Conservation (phyloP, 2,888 invertebrate genomes). For the Spicauda simplicius region DNA sequence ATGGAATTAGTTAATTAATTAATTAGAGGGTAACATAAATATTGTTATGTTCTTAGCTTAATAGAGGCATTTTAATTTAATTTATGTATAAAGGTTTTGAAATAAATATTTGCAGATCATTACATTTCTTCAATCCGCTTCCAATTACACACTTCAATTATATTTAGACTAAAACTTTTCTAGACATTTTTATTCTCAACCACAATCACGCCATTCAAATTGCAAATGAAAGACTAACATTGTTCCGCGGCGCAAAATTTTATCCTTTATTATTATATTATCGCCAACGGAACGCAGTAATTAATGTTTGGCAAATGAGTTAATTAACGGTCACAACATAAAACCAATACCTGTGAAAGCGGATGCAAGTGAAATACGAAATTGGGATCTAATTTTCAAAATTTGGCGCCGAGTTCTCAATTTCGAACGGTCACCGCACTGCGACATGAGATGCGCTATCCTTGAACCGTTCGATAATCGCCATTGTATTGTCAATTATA, state of each 20-base stretch:
- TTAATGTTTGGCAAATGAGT: slow-evolving; percentile 47
- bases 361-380: slow-evolving; percentile 42
- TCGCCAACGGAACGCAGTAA: slow-evolving; percentile 36
- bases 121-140: background rate
- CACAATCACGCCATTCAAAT: slow-evolving; percentile 16
- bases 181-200: slow-evolving; percentile 4
- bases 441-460: slow-evolving; percentile 38
- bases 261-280: slow-evolving; percentile 28
- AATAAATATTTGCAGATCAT: no score
- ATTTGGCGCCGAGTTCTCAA: slow-evolving; percentile 51
- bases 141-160: background rate
- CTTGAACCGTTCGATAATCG: slow-evolving; percentile 38
- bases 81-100: no score
- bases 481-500: slow-evolving; percentile 1
- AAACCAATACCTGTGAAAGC: slow-evolving; percentile 49
- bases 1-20: no score
- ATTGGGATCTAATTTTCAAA: slow-evolving; percentile 52
- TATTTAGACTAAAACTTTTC: background rate
- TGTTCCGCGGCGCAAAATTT: slow-evolving; percentile 12
- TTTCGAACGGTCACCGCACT: slow-evolving; percentile 48
- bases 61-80: no score
- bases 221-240: slow-evolving; percentile 18
- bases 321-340: slow-evolving; percentile 60
- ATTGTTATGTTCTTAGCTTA: no score
- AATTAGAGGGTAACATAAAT: no score